phyloP scores from a whole-genome alignment of 1,140 invertebrate genomes.

The Drosophila seguyi region DNA sequence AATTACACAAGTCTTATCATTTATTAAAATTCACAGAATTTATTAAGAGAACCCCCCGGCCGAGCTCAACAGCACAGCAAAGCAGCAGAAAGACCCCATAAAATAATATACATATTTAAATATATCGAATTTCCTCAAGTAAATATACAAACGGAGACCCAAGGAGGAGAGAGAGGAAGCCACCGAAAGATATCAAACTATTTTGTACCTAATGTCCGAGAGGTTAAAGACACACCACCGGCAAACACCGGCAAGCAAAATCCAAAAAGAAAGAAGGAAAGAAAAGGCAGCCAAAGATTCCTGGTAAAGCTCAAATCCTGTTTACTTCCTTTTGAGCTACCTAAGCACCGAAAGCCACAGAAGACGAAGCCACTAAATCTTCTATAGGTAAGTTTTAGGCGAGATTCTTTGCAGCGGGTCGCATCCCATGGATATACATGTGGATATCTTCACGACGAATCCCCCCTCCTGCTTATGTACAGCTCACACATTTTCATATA shows the following conservation, averaged over 20 bases:
- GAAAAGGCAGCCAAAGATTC: constrained; percentile 44
- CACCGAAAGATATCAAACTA: constrained; percentile 56
- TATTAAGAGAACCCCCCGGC: constrained; percentile 59
- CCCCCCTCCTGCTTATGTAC: constrained; percentile 36
- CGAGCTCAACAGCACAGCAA: constrained; percentile 26
- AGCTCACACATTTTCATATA: constrained; percentile 56
- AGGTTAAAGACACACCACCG: constrained; percentile 54
- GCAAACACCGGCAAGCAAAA: constrained; percentile 1
- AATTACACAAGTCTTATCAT: constrained; percentile 76
- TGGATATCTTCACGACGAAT: constrained; percentile 21
- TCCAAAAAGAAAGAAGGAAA: constrained; percentile 2
- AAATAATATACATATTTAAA: constrained; percentile 67
- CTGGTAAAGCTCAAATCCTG: constrained; percentile 77
- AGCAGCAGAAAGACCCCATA: constrained; percentile 38
- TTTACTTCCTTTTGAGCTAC: constrained; percentile 78
- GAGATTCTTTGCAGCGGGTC: constrained; percentile 51
- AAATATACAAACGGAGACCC: constrained; percentile 48
- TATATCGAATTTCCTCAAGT: constrained; percentile 75
- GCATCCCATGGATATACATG: constrained; percentile 15
- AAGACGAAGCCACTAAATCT: constrained; percentile 74
- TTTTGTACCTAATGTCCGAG: constrained; percentile 66
- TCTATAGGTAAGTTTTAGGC: constrained; percentile 67
- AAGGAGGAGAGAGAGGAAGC: not conserved
- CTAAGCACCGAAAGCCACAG: constrained; percentile 58
- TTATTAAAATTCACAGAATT: constrained; percentile 76